Evolutionary conservation across 1,140 invertebrate species (phyloP).

Genomic region (Drosophila aff.): DNA sequence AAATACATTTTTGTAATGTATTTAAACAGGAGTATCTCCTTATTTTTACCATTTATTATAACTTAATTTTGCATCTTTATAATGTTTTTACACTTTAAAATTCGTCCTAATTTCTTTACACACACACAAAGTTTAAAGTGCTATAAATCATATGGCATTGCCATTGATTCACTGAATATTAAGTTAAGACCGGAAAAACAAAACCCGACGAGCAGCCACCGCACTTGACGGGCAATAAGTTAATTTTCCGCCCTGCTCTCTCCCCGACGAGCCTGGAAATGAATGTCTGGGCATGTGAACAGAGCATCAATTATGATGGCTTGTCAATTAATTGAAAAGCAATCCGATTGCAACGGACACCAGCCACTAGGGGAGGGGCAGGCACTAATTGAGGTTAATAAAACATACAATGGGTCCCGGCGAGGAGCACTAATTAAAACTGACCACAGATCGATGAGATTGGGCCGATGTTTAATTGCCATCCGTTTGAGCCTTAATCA

Average conservation of each 20-base stretch:
- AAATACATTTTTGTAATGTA: neutral
- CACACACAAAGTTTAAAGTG: neutral
- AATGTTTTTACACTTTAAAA: neutral
- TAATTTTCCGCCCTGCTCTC: slow-evolving; percentile 5
- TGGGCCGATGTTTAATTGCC: slow-evolving; percentile 27
- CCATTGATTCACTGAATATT: slow-evolving; percentile 23
- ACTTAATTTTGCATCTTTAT: no score
- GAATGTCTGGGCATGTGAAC: slow-evolving; percentile 38
- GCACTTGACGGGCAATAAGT: slow-evolving; percentile 16
- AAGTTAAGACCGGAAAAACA: neutral
- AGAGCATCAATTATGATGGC: slow-evolving; percentile 69
- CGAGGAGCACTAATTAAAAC: slow-evolving; percentile 22
- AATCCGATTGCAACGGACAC: slow-evolving; percentile 53
- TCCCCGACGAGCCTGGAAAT: slow-evolving; percentile 9
- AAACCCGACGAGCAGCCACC: slow-evolving; percentile 9
- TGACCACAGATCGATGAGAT: slow-evolving; percentile 32
- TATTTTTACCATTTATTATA: neutral
- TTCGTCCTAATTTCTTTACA: neutral
- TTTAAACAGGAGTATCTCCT: no score
- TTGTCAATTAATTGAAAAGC: slow-evolving; percentile 74
- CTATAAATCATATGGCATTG: slow-evolving; percentile 5
- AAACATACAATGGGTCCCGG: slow-evolving; percentile 53
- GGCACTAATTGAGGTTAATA: slow-evolving; percentile 66
- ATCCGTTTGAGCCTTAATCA: slow-evolving; percentile 15
- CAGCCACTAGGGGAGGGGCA: neutral